These are phyloP conservation scores for Protomyctophum bolini DNA, from an alignment of 2,113 vertebrate genomes.

Conservation along the genomic window DNA sequence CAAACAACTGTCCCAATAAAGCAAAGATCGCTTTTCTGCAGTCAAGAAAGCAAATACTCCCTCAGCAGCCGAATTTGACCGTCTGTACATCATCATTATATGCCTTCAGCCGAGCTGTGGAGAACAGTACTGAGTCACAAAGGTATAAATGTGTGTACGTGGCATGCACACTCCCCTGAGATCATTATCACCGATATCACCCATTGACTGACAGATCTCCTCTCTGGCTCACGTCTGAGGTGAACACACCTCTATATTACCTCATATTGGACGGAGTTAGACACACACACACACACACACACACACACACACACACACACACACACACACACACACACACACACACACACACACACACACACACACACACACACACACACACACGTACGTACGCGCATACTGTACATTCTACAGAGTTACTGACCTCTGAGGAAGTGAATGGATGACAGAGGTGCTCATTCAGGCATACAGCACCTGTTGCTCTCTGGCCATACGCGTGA, in stretches of 20 bases:
- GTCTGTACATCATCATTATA: no score
- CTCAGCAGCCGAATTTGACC: no score
- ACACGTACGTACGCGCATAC: not conserved
- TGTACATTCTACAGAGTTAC: slow-evolving; percentile 4
- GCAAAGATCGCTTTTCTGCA: no score
- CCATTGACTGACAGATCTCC: not conserved
- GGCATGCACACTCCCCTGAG: not conserved
- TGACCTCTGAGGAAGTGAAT: slow-evolving; percentile 21
- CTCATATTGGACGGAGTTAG: not conserved
- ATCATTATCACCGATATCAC: not conserved
- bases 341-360: slow-evolving; percentile 9
- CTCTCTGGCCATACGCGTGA: slow-evolving; percentile 30
- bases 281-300: slow-evolving; percentile 6
- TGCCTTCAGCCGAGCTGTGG: no score
- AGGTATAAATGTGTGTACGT: not conserved
- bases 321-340: slow-evolving; percentile 5
- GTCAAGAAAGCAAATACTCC: no score
- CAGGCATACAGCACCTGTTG: slow-evolving; percentile 16
- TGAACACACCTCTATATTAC: slow-evolving; percentile 1
- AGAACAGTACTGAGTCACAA: no score
- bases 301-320: slow-evolving; percentile 4
- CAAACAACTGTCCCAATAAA: no score
- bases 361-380: slow-evolving; percentile 2
- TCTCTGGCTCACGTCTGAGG: not conserved
- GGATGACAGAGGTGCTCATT: slow-evolving; percentile 18